These are phyloP conservation scores for Mormoops blainvillei DNA, from an alignment of 2,113 vertebrate species.

Conservation along the genomic window DNA sequence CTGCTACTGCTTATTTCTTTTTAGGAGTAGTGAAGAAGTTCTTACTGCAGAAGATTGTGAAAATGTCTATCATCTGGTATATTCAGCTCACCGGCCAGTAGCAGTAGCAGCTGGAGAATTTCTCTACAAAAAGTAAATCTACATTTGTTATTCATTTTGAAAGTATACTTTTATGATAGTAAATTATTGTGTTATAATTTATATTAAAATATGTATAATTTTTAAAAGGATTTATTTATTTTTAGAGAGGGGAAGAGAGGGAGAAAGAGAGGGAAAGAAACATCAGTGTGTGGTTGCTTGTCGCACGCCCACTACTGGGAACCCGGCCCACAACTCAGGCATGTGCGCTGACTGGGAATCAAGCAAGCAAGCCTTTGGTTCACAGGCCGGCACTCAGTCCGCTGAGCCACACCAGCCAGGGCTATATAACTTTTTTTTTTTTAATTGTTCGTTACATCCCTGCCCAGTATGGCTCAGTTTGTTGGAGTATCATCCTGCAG, in stretches of 20 bases:
- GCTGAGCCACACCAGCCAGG: too few species aligned
- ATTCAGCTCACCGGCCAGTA: slow-evolving; percentile 97
- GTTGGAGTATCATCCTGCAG: too few species aligned
- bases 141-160: slow-evolving; percentile 15
- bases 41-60: slow-evolving; percentile 99
- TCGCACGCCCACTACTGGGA: too few species aligned
- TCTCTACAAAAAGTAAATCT: slow-evolving; percentile 96
- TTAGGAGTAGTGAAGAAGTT: slow-evolving; percentile 97
- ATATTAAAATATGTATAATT: neutral
- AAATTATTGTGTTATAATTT: neutral
- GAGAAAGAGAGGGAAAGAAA: too few species aligned
- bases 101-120: slow-evolving; percentile 98
- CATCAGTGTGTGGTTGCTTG: too few species aligned
- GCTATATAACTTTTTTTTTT: neutral
- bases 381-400: too few species aligned
- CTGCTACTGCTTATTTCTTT: slow-evolving; percentile 10
- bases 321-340: too few species aligned
- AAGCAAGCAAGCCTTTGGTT: too few species aligned
- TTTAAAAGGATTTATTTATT: neutral
- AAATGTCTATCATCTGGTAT: slow-evolving; percentile 98
- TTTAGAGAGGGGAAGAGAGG: too few species aligned
- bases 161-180: neutral
- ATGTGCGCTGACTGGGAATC: too few species aligned
- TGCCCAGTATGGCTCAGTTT: too few species aligned
- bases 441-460: neutral